Percentiles rank a stretch among this genome's conserved stretches.
Conservation (phyloP, 2,797 vertebrate genomes). For the Cryptoprocta ferox region DNA sequence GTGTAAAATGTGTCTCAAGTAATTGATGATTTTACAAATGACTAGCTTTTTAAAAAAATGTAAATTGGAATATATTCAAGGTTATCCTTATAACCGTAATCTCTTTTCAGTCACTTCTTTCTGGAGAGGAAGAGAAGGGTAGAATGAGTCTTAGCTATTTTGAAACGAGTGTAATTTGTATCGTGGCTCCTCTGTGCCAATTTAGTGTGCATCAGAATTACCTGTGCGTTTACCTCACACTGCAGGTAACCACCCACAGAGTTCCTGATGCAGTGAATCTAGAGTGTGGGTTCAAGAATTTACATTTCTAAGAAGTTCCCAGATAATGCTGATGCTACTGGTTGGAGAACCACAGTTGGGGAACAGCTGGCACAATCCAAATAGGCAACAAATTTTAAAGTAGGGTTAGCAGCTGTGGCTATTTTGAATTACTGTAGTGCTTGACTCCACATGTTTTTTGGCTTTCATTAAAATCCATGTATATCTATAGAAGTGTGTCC, state of each 20-base stretch:
- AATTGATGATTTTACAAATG: constrained; percentile 20
- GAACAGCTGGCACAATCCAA: neutral
- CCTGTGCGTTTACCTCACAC: neutral
- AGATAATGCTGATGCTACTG: neutral
- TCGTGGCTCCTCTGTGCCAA: neutral
- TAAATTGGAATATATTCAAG: neutral
- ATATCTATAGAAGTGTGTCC: neutral
- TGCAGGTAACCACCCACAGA: neutral
- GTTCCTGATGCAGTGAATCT: neutral
- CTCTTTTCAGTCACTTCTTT: neutral
- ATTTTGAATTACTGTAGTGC: neutral
- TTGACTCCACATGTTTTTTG: neutral
- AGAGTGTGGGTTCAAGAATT: neutral
- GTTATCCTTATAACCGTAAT: neutral
- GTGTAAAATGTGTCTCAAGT: neutral
- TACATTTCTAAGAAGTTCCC: constrained; percentile 12
- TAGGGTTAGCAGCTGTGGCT: neutral
- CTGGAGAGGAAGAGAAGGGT: neutral
- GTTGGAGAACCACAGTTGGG: neutral
- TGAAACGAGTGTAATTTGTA: neutral
- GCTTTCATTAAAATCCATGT: constrained; percentile 8
- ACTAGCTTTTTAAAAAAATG: neutral
- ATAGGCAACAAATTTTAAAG: neutral
- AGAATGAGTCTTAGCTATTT: neutral
- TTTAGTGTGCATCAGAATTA: neutral